A percentile compares a stretch with the other conserved stretches of the same genome.
Evolutionary conservation across 2,113 vertebrate genomes (phyloP).

Genomic region (Macaca nemestrina): DNA sequence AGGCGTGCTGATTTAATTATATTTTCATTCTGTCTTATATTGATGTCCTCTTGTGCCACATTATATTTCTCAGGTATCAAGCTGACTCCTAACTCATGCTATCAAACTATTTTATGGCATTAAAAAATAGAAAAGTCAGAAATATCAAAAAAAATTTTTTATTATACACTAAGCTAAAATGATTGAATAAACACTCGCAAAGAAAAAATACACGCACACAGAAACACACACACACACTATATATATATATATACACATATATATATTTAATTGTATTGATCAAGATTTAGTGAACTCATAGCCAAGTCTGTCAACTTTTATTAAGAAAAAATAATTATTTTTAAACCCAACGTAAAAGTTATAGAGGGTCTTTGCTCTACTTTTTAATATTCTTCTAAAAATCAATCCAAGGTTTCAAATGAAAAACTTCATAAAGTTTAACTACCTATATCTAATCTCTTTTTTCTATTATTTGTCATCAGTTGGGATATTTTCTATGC

Average conservation of each 20-base stretch:
- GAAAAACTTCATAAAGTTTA: conserved; percentile 21
- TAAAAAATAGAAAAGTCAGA: background rate
- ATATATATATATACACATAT: background rate
- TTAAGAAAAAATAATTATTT: background rate
- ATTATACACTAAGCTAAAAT: background rate
- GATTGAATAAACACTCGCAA: background rate
- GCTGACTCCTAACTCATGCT: background rate
- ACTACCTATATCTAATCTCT: background rate
- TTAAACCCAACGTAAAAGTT: background rate
- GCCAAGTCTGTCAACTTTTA: background rate
- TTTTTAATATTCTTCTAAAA: conserved; percentile 35
- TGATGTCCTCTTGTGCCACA: background rate
- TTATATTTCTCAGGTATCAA: background rate
- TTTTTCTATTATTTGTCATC: conserved; percentile 30
- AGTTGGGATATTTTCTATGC: background rate
- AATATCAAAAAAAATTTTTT: background rate
- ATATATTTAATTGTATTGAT: background rate
- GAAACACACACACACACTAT: background rate
- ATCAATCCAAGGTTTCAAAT: background rate
- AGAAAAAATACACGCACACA: background rate
- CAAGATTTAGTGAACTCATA: background rate
- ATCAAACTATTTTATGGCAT: background rate
- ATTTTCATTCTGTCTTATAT: background rate
- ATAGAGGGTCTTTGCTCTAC: background rate
- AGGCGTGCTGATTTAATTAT: background rate